phyloP scores from a whole-genome alignment of 2,888 invertebrate genomes.

The Schrankia costaestrigalis region DNA sequence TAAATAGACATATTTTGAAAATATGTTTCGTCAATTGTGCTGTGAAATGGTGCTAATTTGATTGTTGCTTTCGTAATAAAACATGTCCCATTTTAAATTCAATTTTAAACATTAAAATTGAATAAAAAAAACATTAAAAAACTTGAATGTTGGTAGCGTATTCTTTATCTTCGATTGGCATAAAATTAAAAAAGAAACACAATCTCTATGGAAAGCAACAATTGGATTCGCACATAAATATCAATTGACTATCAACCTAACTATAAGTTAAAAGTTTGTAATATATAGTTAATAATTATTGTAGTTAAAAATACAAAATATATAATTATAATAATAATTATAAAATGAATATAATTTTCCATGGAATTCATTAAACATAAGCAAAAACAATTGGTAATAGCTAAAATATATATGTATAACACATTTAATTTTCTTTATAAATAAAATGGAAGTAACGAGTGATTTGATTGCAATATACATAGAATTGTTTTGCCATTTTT shows the following conservation, averaged over 20 bases:
- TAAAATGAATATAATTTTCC: slow-evolving; percentile 79
- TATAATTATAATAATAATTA: slow-evolving; percentile 63
- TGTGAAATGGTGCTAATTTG: slow-evolving; percentile 61
- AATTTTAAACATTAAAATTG: slow-evolving; percentile 2
- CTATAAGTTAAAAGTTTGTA: slow-evolving; percentile 76
- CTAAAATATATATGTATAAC: no score
- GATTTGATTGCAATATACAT: slow-evolving; percentile 64
- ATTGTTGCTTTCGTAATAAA: slow-evolving; percentile 49
- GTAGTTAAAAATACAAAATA: slow-evolving; percentile 79
- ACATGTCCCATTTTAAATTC: slow-evolving; percentile 7
- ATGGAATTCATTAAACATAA: slow-evolving; percentile 76
- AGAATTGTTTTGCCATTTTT: slow-evolving; percentile 65
- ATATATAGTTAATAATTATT: slow-evolving; percentile 79
- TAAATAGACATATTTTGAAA: slow-evolving; percentile 75
- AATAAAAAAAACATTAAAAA: slow-evolving; percentile 5
- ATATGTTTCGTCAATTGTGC: slow-evolving; percentile 81
- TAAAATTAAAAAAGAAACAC: slow-evolving; percentile 12
- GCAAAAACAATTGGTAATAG: slow-evolving; percentile 43
- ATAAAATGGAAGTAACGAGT: slow-evolving; percentile 32
- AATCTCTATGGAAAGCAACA: slow-evolving; percentile 42
- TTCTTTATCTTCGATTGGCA: slow-evolving; percentile 22
- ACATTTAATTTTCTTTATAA: slow-evolving; percentile 17
- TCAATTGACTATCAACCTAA: slow-evolving; percentile 74
- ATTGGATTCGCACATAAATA: slow-evolving; percentile 54
- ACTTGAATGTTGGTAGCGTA: slow-evolving; percentile 8